phyloP scores from a whole-genome alignment of 2,113 vertebrate genomes.

The Mandrillus leucophaeus region DNA sequence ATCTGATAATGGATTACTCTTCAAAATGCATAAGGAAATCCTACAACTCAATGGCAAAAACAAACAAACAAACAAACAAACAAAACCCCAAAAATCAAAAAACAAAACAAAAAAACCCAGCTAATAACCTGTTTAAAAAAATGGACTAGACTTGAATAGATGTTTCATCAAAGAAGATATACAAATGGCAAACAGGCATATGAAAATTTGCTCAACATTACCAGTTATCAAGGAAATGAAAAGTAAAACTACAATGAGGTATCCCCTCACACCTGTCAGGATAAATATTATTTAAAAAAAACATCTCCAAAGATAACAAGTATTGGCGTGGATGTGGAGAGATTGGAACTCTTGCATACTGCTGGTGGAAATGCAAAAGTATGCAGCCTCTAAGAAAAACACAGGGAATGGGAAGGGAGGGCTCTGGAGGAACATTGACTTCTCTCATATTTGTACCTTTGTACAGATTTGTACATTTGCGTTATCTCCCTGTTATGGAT shows the following conservation, averaged over 20 bases:
- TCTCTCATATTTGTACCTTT: not conserved
- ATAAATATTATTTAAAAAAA: not conserved
- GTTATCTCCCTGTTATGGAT: not conserved
- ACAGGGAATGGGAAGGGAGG: not conserved
- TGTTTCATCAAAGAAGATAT: not conserved
- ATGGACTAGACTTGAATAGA: not conserved
- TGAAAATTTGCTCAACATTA: not conserved
- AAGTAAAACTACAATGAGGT: not conserved
- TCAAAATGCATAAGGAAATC: not conserved
- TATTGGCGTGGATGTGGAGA: not conserved
- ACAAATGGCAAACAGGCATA: not conserved
- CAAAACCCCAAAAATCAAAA: too few relatives aligned
- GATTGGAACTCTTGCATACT: not conserved
- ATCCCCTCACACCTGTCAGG: not conserved
- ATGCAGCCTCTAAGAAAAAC: not conserved
- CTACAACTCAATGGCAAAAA: not conserved
- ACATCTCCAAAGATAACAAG: not conserved
- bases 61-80: too few relatives aligned
- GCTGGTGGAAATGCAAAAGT: not conserved
- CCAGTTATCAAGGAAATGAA: not conserved
- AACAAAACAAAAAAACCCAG: too few relatives aligned
- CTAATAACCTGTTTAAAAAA: not conserved
- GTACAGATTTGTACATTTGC: too few relatives aligned
- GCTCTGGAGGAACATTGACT: not conserved
- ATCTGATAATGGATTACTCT: not conserved